Evolutionary conservation across 1,140 invertebrate species (phyloP).

Genomic region (Capitella teleta): DNA sequence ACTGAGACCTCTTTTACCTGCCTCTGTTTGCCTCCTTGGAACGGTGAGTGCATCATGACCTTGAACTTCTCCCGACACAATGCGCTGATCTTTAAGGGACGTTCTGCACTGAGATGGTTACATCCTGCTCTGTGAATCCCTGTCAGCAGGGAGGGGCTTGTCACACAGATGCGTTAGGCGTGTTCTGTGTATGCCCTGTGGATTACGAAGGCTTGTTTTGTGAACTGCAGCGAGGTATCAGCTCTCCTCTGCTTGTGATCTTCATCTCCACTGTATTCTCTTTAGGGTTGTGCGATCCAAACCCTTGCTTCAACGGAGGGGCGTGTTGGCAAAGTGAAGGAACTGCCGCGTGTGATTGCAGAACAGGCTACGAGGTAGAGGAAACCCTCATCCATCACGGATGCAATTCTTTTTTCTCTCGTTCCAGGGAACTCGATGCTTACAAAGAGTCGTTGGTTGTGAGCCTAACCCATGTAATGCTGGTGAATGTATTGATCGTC

Average conservation of each 20-base stretch:
- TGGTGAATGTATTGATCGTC: slow-evolving; percentile 11
- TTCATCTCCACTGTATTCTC: neutral
- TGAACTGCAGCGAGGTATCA: slow-evolving; percentile 7
- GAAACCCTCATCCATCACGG: neutral
- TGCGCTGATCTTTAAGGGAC: slow-evolving; percentile 7
- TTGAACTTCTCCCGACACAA: too few relatives aligned
- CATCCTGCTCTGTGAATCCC: slow-evolving; percentile 4
- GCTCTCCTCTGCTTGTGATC: neutral
- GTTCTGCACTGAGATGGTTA: slow-evolving; percentile 7
- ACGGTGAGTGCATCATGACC: slow-evolving; percentile 5
- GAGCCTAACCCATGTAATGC: slow-evolving; percentile 7
- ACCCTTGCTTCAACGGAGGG: neutral
- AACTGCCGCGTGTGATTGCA: neutral
- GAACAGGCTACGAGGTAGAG: slow-evolving; percentile 1
- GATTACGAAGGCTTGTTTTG: slow-evolving; percentile 13
- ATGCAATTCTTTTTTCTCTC: neutral
- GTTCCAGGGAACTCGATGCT: slow-evolving; percentile 7
- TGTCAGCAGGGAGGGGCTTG: slow-evolving; percentile 11
- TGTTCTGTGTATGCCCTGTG: slow-evolving; percentile 10
- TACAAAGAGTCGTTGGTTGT: slow-evolving; percentile 4
- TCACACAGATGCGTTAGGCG: slow-evolving; percentile 6
- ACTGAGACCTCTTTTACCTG: slow-evolving; percentile 2
- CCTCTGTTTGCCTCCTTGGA: slow-evolving; percentile 6
- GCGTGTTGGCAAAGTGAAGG: slow-evolving; percentile 2
- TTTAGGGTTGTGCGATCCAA: slow-evolving; percentile 7